These are phyloP conservation scores for Pteropus rufus DNA, from an alignment of 2,797 vertebrate species.

Conservation along the genomic window DNA sequence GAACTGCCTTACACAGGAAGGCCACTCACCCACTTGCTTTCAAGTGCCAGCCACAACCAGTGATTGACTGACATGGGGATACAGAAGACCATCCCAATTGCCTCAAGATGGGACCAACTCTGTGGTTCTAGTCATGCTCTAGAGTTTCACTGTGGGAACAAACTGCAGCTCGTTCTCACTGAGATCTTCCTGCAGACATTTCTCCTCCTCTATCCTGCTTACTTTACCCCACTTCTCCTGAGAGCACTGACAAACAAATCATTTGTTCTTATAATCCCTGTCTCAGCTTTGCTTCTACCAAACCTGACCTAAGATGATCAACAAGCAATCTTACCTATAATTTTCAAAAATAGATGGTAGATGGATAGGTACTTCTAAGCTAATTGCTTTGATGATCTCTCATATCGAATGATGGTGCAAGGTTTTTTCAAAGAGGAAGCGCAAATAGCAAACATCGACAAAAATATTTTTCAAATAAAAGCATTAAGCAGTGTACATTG, in stretches of 20 bases:
- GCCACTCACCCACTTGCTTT: not conserved
- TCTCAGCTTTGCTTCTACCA: not conserved
- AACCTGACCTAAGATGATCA: conserved; percentile 12
- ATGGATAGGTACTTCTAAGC: conserved; percentile 56
- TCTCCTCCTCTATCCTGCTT: not conserved
- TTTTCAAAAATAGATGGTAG: conserved; percentile 47
- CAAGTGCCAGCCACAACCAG: not conserved
- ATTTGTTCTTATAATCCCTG: not conserved
- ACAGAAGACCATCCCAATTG: not conserved
- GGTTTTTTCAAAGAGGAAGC: conserved; percentile 56
- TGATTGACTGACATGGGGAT: not conserved
- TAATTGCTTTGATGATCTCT: conserved; percentile 57
- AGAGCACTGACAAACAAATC: not conserved
- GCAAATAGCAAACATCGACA: conserved; percentile 49
- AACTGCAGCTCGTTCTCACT: not conserved
- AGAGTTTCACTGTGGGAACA: not conserved
- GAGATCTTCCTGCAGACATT: not conserved
- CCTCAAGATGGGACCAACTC: not conserved
- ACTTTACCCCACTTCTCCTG: not conserved
- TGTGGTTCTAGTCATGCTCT: not conserved
- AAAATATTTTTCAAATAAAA: conserved; percentile 65
- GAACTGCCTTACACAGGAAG: not conserved
- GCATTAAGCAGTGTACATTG: conserved; percentile 55
- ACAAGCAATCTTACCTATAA: conserved; percentile 13
- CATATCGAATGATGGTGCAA: conserved; percentile 39